Base-by-base conservation (phyloP, 2,113 vertebrate genomes). In the Rhineura floridana region DNA sequence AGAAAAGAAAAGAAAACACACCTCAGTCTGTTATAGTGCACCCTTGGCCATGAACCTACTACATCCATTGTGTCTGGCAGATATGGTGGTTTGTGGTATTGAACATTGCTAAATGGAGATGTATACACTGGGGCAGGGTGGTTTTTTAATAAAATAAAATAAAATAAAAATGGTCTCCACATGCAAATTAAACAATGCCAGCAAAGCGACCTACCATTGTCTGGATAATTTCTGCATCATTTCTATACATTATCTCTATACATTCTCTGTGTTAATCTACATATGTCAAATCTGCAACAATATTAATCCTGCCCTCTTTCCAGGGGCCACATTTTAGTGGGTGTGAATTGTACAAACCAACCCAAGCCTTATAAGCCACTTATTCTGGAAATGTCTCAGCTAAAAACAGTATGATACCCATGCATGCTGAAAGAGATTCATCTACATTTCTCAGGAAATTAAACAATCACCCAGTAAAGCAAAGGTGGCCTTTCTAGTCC, bases 21-120 rank as follows among this genome's bases (percentile, higher is more conserved):
- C 93, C 94, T 96, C 93, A 93, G 90, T 85, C 94, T 95, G 89
- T 96, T 96, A 95, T 91, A 94, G 92, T 91, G 89, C 95, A 97
- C 96, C 97, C 97, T 97, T 97, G 97, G 97, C 96, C 95, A 96
- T 97, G 96, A 97, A 96, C 96, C 95, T 85, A 93, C 95, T 85
- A 93, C 87, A 91, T 95, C 93, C 92, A 94, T 92, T 89, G 91
- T 59, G 92, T 92, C 94, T 96, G 94, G 89, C 91, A 70, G 50
- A 94, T 94, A 94, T 90, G 91, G 93, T 76, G 92, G 93, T 93
- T 94, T 91, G 90, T 90, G 92, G 85, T 86, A 93, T 94, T 90
- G 94, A 93, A 93, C 90, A 93, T 92, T 90, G 91, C 82, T 89
- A 77, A 88, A 76, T 81, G 1, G 76, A 91, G 67, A 50, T 92